Percentiles rank a stretch among this genome's conserved stretches.
Conservation (phyloP, 2,113 vertebrate species). For the Eolophus roseicapilla region DNA sequence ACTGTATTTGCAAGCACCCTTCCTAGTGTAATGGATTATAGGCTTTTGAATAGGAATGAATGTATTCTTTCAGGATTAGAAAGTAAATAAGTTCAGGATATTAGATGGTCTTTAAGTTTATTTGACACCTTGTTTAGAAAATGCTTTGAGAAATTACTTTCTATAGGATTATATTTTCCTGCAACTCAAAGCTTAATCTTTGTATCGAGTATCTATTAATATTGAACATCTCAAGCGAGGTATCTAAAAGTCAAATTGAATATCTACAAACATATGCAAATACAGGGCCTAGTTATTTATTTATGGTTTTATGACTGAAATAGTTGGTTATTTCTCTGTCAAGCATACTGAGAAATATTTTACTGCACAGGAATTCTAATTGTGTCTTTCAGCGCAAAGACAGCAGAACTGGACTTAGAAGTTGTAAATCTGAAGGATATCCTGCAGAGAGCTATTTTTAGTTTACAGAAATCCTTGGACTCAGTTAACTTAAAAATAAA, state of each 20-base stretch:
- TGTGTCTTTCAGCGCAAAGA: neutral
- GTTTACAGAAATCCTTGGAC: neutral
- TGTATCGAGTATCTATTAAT: neutral
- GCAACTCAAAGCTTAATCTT: neutral
- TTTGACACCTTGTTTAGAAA: neutral
- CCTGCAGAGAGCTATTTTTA: neutral
- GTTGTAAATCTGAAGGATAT: neutral
- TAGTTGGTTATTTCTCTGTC: neutral
- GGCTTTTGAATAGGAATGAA: neutral
- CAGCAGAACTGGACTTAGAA: neutral
- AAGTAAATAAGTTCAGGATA: neutral
- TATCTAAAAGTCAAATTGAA: conserved; percentile 37
- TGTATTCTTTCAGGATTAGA: neutral
- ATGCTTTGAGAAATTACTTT: neutral
- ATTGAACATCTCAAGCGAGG: neutral
- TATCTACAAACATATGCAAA: conserved; percentile 21
- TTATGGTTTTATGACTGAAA: conserved; percentile 19
- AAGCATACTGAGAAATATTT: neutral
- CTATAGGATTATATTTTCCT: neutral
- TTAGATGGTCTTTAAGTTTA: neutral
- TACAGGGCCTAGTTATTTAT: neutral
- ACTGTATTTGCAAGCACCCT: neutral
- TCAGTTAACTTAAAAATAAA: neutral
- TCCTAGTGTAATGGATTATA: neutral
- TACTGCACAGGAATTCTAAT: neutral